Evolutionary conservation across 2,113 vertebrate genomes (phyloP), one percentile per base, ranked within the genome.

Genomic region (Ceyx cyanopectus): DNA sequence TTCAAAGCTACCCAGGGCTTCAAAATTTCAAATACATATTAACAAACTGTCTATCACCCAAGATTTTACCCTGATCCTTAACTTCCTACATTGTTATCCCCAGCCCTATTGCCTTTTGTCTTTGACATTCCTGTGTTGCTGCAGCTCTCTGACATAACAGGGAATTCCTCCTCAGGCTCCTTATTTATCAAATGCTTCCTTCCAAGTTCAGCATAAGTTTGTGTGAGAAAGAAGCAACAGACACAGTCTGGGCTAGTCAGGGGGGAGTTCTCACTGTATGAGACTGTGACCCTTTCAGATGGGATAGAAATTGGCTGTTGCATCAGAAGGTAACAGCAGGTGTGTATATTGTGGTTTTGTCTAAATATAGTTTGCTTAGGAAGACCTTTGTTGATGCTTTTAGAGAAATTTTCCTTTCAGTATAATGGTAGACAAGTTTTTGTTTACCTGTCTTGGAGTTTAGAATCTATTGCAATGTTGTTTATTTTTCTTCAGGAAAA

Each of bases 101-200:
- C 37, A 46, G 41, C 67, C 70, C 24, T 1, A 0, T 41, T 87
- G 53, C 53, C 9, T 2, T 87, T 89, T 77, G 46, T 66, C 37
- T 81, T 43, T 79, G 80, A 48, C 70, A 79, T 54, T 54, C 15
- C 54, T 60, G 62, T 2, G 2, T 65, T 73, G 67, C 46, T 80
- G 50, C 46, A 60, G 19, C 50, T 77, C 83, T 90, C 72, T 80
- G 60, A 66, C 27, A 0, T 83, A 93, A n/a, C 91, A 74, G 56
- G 90, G 88, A 90, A 66, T 70, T 93, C 63, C 62, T 93, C 24
- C 68, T 93, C 79, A 54, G 60, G 63, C 43, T 30, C 56, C 76
- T 58, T 90, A 12, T 81, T 91, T 94, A 40, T 85, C 73, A 27
- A 85, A 73, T 3, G 0, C 56, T 93, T 85, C 29, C 32, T 95